A percentile compares a stretch with the other conserved stretches of the same genome.
These are phyloP conservation scores for Carassius auratus DNA, from an alignment of 2,113 vertebrate genomes.

Conservation along the genomic window DNA sequence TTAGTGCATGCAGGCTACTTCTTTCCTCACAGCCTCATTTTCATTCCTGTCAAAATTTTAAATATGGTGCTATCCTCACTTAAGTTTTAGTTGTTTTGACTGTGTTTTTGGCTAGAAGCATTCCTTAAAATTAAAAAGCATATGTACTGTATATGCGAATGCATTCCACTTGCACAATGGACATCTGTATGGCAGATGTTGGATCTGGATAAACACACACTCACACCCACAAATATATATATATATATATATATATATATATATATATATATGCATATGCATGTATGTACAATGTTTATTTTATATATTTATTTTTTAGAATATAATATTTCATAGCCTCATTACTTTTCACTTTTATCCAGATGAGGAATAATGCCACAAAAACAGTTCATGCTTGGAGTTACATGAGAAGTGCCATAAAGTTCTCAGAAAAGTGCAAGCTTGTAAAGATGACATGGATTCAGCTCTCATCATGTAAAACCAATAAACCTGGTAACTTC, in stretches of 20 bases:
- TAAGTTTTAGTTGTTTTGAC: too few species aligned
- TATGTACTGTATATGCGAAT: not conserved
- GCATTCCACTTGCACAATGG: not conserved
- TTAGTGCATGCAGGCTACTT: too few species aligned
- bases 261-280: not conserved
- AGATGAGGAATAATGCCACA: not conserved
- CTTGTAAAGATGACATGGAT: not conserved
- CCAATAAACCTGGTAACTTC: not conserved
- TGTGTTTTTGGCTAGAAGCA: not conserved
- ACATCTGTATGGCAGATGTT: not conserved
- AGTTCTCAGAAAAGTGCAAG: not conserved
- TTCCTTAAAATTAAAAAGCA: not conserved
- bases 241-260: too few species aligned
- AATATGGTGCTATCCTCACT: too few species aligned
- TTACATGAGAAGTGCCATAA: not conserved
- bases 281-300: not conserved
- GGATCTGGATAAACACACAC: not conserved
- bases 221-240: too few species aligned
- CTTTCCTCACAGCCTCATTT: too few species aligned
- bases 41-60: too few species aligned
- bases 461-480: not conserved
- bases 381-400: not conserved
- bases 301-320: too few species aligned
- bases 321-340: not conserved
- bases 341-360: not conserved